Base-by-base conservation (phyloP, 2,888 invertebrate genomes). In the Tupiocoris notatus region DNA sequence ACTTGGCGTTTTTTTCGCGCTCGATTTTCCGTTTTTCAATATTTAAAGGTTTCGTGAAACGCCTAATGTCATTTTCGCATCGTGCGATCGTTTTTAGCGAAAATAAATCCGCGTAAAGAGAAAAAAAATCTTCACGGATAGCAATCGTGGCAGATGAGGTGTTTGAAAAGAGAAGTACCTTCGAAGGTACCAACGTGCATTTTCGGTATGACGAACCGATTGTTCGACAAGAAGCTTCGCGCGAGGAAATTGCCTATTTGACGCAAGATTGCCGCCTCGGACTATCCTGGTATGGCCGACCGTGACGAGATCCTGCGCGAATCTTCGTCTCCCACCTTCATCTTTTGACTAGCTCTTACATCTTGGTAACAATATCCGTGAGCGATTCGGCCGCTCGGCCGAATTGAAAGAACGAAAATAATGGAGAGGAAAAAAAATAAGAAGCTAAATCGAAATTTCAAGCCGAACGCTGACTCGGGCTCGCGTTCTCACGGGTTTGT, bases 191-290 rank as follows among this genome's bases (percentile, higher is more conserved):
- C n/a, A n/a, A n/a, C n/a, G 39, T 39, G 12, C 39, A 39, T 39
- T 12, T 7, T 7, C 39, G 12, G 39, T 67, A 67, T 67, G 67
- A 67, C 67, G 67, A 67, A 67, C 67, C 56, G 67, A 67, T 67
- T 67, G 54, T 56, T 56, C 21, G 56, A 67, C 67, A 57, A 67
- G 67, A 67, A 67, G 18, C 67, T 56, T 39, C 39, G 54, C 54
- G 67, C 67, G 67, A 67, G 67, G 57, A 67, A 67, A 67, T 67
- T 67, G 67, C 67, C 67, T 67, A 67, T 67, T 67, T 67, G 67
- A 67, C 67, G 67, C 54, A 67, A 67, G 67, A 56, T 56, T 56
- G 39, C 67, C 21, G 67, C 57, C 67, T 12, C 39, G 39, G 39
- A 39, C 39, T 56, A 67, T 67, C 67, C 57, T 22, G 56, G 56